Conservation (phyloP, 1,140 invertebrate species). For the Calliopsis andreniformis region DNA sequence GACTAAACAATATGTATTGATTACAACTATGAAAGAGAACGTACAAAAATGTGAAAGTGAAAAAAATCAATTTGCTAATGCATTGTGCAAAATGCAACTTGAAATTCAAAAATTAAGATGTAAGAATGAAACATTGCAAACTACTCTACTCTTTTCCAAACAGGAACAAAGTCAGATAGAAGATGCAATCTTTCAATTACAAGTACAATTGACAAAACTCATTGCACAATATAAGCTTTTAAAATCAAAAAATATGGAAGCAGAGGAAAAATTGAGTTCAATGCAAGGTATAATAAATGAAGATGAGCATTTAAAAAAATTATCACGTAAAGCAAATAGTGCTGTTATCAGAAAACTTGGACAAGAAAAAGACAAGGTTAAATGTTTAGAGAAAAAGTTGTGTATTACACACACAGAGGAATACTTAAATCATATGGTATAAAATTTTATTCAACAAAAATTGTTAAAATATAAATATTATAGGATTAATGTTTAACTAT, state of each 20-base stretch:
- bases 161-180: constrained; percentile 73
- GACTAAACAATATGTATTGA: constrained; percentile 55
- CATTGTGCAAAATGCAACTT: constrained; percentile 34
- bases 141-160: constrained; percentile 64
- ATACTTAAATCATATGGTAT: constrained; percentile 46
- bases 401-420: constrained; percentile 42
- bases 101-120: constrained; percentile 62
- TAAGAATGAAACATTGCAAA: constrained; percentile 67
- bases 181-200: constrained; percentile 69
- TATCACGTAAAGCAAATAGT: constrained; percentile 63
- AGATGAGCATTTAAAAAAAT: constrained; percentile 67
- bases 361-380: constrained; percentile 62
- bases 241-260: constrained; percentile 68
- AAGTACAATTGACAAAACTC: constrained; percentile 70
- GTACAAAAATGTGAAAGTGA: constrained; percentile 58
- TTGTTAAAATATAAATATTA: background rate
- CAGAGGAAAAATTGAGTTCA: constrained; percentile 68
- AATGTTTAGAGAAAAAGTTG: constrained; percentile 58
- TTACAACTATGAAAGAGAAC: constrained; percentile 61
- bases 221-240: constrained; percentile 74
- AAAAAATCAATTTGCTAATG: constrained; percentile 56
- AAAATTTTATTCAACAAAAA: constrained; percentile 1
- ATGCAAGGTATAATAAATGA: constrained; percentile 68
- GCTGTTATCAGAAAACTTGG: constrained; percentile 65
- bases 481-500: background rate